Conservation (phyloP, 2,113 vertebrate species). For the Lepus europaeus region DNA sequence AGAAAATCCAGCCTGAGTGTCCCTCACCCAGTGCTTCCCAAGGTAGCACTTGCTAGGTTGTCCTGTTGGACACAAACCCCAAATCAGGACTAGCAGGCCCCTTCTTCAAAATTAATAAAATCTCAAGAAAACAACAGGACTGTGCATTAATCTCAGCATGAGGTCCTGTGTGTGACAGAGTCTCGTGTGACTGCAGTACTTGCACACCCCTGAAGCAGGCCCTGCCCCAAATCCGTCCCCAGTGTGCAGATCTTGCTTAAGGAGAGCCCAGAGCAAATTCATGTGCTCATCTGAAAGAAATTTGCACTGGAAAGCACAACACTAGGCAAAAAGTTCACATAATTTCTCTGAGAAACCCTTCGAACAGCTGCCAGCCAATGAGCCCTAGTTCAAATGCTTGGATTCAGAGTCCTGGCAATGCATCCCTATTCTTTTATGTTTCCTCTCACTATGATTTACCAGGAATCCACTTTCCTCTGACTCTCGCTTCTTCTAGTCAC, state of each 20-base stretch:
- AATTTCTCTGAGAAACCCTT: neutral
- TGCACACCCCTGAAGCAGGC: neutral
- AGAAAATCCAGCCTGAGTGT: slow-evolving; percentile 29
- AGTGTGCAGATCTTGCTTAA: fast-evolving
- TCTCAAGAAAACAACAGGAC: neutral
- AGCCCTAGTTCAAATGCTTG: neutral
- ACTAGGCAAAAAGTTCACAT: neutral
- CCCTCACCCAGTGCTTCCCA: neutral
- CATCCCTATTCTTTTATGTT: neutral
- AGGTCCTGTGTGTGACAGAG: neutral
- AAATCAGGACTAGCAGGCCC: slow-evolving; percentile 1
- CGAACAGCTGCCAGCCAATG: neutral
- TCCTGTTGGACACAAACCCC: slow-evolving; percentile 47
- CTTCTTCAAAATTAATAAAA: slow-evolving; percentile 38
- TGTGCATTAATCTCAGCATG: neutral
- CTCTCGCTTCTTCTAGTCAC: neutral
- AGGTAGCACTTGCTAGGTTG: slow-evolving; percentile 17
- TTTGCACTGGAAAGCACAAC: neutral
- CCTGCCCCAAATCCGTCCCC: neutral
- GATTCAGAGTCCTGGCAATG: neutral
- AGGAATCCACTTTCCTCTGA: neutral
- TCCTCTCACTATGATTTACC: neutral
- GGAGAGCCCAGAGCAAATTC: slow-evolving; percentile 52
- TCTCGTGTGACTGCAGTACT: neutral
- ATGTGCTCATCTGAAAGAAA: neutral